Evolutionary conservation across 2,888 invertebrate species (phyloP), one percentile per base, ranked within the genome.

Genomic region (Nomada flava): DNA sequence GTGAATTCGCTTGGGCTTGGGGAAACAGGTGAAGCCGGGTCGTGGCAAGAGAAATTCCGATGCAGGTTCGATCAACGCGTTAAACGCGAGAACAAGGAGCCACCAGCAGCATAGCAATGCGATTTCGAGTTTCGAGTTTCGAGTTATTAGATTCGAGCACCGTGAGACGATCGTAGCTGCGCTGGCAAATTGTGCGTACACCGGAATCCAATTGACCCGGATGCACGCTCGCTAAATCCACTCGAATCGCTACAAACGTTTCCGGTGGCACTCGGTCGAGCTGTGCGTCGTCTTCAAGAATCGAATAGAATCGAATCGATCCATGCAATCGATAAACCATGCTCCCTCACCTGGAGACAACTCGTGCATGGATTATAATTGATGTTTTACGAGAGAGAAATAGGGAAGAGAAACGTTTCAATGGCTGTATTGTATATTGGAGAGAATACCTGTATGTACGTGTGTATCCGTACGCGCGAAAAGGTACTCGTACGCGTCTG

Each of bases 101-200:
- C 53, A 65, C 55, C 70, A 26, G 44, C 53, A 26, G 79, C 76
- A 80, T 78, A 64, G 68, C 79, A 73, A 80, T 64, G 68, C 52
- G 76, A 79, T 79, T 76, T 79, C 55, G 42, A 63, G 50, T 67
- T 76, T 79, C 55, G 42, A 63, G 50, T 67, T 57, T 44, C 77
- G 36, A 78, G 59, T 78, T 80, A 80, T 78, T 80, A 78, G 59
- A 73, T 69, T 68, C 57, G 59, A 77, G 42, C 62, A 23, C 26
- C 55, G 63, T 10, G 55, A 57, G 71, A 68, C 63, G 55, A 50
- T 72, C 72, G 68, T 78, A 70, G 36, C 71, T 62, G 59, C 13
- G 44, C 18, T 55, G 68, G 15, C n/a, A 68, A 78, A 80, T 80
- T 78, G 79, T 73, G 64, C 78, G 67, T 78, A 44, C 29, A 53